These are phyloP conservation scores for Leptogaster cylindrica DNA, from an alignment of 2,888 invertebrate genomes.

Conservation along the genomic window DNA sequence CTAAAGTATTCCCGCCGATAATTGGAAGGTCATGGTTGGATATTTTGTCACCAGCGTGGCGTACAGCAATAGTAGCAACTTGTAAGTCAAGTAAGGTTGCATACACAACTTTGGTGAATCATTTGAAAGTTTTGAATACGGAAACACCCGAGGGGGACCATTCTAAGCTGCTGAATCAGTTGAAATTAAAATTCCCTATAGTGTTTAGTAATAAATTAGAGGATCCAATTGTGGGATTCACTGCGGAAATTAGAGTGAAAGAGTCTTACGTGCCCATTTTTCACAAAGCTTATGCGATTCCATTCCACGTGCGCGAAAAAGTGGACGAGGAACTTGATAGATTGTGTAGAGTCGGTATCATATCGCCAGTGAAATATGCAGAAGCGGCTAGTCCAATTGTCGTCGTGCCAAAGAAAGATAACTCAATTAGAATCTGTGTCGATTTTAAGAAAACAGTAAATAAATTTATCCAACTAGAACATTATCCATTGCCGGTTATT, in stretches of 20 bases:
- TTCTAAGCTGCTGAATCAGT: not conserved
- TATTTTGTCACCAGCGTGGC: not conserved
- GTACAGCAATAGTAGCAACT: not conserved
- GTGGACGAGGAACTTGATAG: slow-evolving; percentile 47
- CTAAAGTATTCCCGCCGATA: not conserved
- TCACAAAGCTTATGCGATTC: slow-evolving; percentile 47
- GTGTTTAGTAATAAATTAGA: slow-evolving; percentile 9
- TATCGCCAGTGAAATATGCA: slow-evolving; percentile 44
- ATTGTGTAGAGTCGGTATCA: slow-evolving; percentile 43
- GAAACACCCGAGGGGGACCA: not conserved
- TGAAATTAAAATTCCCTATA: not conserved
- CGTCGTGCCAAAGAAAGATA: slow-evolving; percentile 51
- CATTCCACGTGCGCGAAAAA: slow-evolving; percentile 46
- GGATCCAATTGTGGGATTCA: not conserved
- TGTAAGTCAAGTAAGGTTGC: not conserved
- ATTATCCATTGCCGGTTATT: slow-evolving; percentile 51
- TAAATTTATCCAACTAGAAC: slow-evolving; percentile 45
- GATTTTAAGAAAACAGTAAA: slow-evolving; percentile 51
- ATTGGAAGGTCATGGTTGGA: not conserved
- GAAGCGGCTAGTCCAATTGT: slow-evolving; percentile 52
- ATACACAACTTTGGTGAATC: not conserved
- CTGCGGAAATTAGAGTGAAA: not conserved
- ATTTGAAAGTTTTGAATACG: no score
- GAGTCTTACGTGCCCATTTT: slow-evolving; percentile 40
- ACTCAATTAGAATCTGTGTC: slow-evolving; percentile 51